These are phyloP conservation scores for Digitonthophagus gazella DNA, from an alignment of 2,888 invertebrate genomes.

Conservation along the genomic window DNA sequence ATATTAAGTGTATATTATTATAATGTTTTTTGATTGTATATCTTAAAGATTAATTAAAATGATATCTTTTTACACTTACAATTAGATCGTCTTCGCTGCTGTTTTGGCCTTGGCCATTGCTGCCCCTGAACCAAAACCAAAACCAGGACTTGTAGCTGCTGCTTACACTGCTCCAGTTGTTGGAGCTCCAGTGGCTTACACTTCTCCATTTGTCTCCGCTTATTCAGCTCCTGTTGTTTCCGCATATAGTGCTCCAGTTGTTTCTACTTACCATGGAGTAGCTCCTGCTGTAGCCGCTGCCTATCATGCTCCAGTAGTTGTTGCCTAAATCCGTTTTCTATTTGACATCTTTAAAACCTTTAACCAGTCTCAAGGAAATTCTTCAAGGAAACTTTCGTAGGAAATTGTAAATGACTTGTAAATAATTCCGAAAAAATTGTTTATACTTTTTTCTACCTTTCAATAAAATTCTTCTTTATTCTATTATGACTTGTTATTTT, in stretches of 20 bases:
- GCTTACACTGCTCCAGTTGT: constrained; percentile 22
- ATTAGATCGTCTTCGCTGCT: constrained; percentile 54
- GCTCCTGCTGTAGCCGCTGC: constrained; percentile 28
- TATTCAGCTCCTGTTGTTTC: constrained; percentile 25
- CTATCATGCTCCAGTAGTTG: constrained; percentile 20
- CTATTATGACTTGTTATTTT: background rate
- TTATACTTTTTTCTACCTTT: background rate
- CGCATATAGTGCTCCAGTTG: constrained; percentile 19
- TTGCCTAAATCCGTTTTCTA: background rate
- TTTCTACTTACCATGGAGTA: constrained; percentile 26
- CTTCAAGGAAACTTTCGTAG: no score
- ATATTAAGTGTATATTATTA: constrained; percentile 24
- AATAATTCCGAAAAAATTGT: background rate
- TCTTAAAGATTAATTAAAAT: background rate
- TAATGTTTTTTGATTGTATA: background rate
- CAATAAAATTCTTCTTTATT: background rate
- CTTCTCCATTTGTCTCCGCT: constrained; percentile 12
- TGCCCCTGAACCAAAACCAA: constrained; percentile 36
- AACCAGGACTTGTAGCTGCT: constrained; percentile 48
- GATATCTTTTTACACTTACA: constrained; percentile 35
- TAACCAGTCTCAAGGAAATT: no score
- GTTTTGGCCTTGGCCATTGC: constrained; percentile 54
- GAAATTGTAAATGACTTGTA: background rate
- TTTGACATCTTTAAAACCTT: background rate
- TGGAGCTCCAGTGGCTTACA: constrained; percentile 19